phyloP scores from a whole-genome alignment of 2,888 invertebrate species.

The Eubasilissa splendida region DNA sequence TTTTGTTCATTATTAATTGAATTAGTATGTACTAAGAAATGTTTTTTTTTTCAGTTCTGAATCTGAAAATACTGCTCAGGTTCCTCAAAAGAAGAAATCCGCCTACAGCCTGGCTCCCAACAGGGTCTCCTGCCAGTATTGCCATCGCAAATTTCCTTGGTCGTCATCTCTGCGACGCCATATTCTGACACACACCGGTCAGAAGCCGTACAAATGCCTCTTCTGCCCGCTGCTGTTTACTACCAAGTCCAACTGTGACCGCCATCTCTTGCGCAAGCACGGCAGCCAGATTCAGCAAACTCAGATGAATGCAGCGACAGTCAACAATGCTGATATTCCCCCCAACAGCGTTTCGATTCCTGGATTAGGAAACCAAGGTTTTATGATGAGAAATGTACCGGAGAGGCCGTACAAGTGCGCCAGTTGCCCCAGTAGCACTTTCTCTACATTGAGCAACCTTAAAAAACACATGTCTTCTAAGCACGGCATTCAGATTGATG shows the following conservation, averaged over 20 bases:
- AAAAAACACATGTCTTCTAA: constrained; percentile 84
- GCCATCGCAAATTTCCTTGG: constrained; percentile 96
- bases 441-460: constrained; percentile 84
- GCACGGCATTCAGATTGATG: constrained; percentile 72
- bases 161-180: constrained; percentile 95
- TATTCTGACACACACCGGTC: constrained; percentile 95
- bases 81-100: constrained; percentile 87
- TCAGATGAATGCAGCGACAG: constrained; percentile 48
- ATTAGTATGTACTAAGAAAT: neutral
- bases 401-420: constrained; percentile 86
- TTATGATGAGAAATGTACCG: constrained; percentile 78
- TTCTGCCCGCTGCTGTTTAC: constrained; percentile 95
- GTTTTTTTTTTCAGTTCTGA: constrained; percentile 74
- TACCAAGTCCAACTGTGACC: constrained; percentile 97
- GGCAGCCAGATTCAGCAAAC: constrained; percentile 64
- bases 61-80: constrained; percentile 73
- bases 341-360: constrained; percentile 55
- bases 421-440: constrained; percentile 87
- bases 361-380: constrained; percentile 64
- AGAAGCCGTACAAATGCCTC: constrained; percentile 96
- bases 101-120: constrained; percentile 97
- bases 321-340: constrained; percentile 63
- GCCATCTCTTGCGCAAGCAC: constrained; percentile 92
- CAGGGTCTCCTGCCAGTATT: constrained; percentile 93
- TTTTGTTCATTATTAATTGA: neutral